Base-by-base conservation (phyloP, 2,888 invertebrate genomes). In the Oscheius sp. region DNA sequence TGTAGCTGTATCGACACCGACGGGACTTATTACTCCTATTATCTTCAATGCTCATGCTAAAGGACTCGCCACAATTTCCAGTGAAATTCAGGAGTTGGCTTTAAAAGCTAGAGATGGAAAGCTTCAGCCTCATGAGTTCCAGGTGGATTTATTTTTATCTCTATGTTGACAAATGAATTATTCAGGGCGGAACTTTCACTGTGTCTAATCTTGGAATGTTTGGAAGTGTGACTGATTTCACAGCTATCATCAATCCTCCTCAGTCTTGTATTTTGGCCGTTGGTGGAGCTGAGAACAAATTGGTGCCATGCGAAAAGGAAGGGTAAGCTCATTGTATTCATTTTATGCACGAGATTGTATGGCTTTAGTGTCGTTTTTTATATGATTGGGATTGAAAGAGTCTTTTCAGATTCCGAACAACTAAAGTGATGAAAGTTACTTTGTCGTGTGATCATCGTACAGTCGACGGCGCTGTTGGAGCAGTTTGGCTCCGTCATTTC, bases 381-480 rank as follows among this genome's bases (percentile, higher is more conserved):
- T 57, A 28, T 33, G 2, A 33, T 8, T 14, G n/a, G n/a, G n/a
- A n/a, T n/a, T n/a, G n/a, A n/a, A n/a, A n/a, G n/a, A n/a, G n/a
- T n/a, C n/a, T 30, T 71, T 81, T 65, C 69, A 82, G 81, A 22
- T 80, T 75, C 73, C 74, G 75, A 26, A 72, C 73, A 33, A 91
- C 91, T 1, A 91, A 92, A 79, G 91, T 92, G 86, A 91, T 97
- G 89, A 91, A 91, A 45, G 95, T 95, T 70, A 97, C 97, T 20
- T 90, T 97, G 72, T 95, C 96, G 79, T 94, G 94, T 83, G 98
- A 98, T 89, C 98, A 98, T 88, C 90, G 98, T 83, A 94, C 95
- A 26, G 93, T 98, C 6, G 97, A 98, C 88, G 98, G 98, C 56
- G 97, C 97, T 78, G 92, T 98, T 3, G 98, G 95, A 64, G 98